Conservation (phyloP, 1,140 invertebrate genomes). For the Cheumatopsyche charites region DNA sequence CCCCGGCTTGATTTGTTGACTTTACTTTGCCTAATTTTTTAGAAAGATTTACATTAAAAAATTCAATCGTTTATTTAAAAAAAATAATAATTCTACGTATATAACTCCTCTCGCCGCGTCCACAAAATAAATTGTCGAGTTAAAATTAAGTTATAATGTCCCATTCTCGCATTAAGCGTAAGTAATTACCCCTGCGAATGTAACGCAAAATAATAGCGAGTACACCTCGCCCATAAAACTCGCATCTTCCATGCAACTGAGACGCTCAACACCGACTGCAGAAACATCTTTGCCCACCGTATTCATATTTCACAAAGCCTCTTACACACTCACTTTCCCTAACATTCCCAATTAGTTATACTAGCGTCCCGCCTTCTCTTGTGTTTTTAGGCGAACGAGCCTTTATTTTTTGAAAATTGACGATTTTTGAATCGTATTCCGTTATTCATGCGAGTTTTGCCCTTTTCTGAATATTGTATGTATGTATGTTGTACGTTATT, state of each 20-base stretch:
- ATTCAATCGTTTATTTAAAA: too few species aligned
- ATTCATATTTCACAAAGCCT: slow-evolving; percentile 40
- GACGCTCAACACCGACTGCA: neutral
- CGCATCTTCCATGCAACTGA: neutral
- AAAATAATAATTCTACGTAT: too few species aligned
- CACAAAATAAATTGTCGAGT: slow-evolving; percentile 37
- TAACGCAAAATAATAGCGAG: slow-evolving; percentile 39
- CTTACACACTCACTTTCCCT: slow-evolving; percentile 43
- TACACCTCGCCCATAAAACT: slow-evolving; percentile 8
- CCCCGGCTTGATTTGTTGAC: slow-evolving; percentile 31
- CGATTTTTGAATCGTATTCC: too few species aligned
- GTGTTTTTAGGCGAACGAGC: too few species aligned
- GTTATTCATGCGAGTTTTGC: neutral
- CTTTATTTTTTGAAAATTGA: too few species aligned
- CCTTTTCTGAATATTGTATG: too few species aligned
- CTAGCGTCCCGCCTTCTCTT: slow-evolving; percentile 8
- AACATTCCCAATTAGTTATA: slow-evolving; percentile 44
- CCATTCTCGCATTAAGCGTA: slow-evolving; percentile 41
- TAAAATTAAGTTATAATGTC: slow-evolving; percentile 45
- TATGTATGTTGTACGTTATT: neutral
- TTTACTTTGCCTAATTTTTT: slow-evolving; percentile 5
- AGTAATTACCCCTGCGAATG: slow-evolving; percentile 37
- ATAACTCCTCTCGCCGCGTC: neutral
- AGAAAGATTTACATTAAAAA: too few species aligned
- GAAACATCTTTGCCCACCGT: slow-evolving; percentile 24